Conservation (phyloP, 2,888 invertebrate genomes). For the Drosophila mercatorum region DNA sequence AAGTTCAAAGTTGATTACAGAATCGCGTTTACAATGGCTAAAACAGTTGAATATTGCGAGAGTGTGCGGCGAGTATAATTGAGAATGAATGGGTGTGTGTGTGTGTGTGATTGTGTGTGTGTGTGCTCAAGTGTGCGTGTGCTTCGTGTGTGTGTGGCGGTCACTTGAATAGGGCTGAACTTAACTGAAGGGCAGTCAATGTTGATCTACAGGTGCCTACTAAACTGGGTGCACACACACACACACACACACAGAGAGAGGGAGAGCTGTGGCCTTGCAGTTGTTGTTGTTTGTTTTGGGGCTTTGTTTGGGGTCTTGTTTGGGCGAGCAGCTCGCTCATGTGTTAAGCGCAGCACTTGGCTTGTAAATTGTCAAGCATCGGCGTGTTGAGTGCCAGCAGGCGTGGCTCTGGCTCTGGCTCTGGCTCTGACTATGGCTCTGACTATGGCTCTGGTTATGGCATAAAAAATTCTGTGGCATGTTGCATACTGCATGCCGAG, state of each 20-base stretch:
- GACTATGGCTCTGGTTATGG: slow-evolving; percentile 45
- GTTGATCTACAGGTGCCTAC: slow-evolving; percentile 68
- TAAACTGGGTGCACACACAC: slow-evolving; percentile 41
- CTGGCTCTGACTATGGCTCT: background rate
- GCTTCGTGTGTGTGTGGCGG: slow-evolving; percentile 20
- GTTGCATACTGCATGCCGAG: slow-evolving; percentile 33
- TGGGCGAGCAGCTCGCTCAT: slow-evolving; percentile 43
- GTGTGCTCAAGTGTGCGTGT: slow-evolving; percentile 11
- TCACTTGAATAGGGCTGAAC: slow-evolving; percentile 62
- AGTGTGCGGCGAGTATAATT: slow-evolving; percentile 14
- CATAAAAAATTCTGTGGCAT: slow-evolving; percentile 60
- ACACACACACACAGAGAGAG: slow-evolving; percentile 4
- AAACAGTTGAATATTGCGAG: slow-evolving; percentile 14
- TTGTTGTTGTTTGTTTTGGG: slow-evolving; percentile 35
- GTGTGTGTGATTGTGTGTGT: slow-evolving; percentile 10
- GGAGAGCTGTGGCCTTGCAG: slow-evolving; percentile 31
- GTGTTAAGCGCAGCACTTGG: slow-evolving; percentile 50
- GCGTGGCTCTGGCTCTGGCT: background rate
- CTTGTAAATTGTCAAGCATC: slow-evolving; percentile 66
- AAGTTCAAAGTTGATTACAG: slow-evolving; percentile 39
- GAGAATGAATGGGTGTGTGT: slow-evolving; percentile 10
- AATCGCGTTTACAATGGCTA: slow-evolving; percentile 30
- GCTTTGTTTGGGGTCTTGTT: slow-evolving; percentile 40
- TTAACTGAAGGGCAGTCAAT: slow-evolving; percentile 69
- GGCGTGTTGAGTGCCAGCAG: slow-evolving; percentile 52